A percentile compares a stretch with the other conserved stretches of the same genome.
Evolutionary conservation across 2,113 vertebrate genomes (phyloP).

Genomic region (Plecturocebus donacophilus): DNA sequence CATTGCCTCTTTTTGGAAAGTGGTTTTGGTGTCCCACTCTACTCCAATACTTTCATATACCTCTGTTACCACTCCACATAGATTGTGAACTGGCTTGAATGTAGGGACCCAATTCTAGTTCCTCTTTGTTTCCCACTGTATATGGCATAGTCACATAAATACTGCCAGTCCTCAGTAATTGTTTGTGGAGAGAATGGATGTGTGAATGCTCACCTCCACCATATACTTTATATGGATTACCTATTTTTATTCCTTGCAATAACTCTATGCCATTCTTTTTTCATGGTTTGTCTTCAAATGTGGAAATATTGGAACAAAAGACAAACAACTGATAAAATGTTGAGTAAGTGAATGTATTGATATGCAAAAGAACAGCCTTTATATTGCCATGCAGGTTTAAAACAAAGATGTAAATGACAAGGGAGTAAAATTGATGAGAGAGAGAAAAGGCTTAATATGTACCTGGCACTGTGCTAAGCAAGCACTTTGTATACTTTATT

Average conservation of each 20-base stretch:
- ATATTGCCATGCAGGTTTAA: not conserved
- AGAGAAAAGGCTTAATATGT: not conserved
- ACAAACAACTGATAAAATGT: not conserved
- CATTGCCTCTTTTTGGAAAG: not conserved
- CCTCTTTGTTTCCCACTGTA: not conserved
- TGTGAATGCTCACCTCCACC: not conserved
- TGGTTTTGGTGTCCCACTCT: not conserved
- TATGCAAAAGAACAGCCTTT: not conserved
- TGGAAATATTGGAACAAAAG: not conserved
- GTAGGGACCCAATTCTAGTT: not conserved
- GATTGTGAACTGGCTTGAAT: not conserved
- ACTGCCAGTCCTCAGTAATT: not conserved
- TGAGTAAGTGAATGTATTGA: slow-evolving; percentile 14
- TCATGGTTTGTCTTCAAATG: not conserved
- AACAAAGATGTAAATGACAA: not conserved
- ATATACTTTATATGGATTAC: not conserved
- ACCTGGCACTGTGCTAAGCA: not conserved
- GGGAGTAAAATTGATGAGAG: not conserved
- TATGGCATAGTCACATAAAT: not conserved
- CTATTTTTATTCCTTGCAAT: slow-evolving; percentile 19
- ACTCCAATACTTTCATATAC: not conserved
- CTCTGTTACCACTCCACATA: not conserved
- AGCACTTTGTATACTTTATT: not conserved
- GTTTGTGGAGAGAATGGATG: not conserved
- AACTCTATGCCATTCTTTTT: not conserved